Conservation (phyloP, 2,113 vertebrate species). For the Cervus canadensis region DNA sequence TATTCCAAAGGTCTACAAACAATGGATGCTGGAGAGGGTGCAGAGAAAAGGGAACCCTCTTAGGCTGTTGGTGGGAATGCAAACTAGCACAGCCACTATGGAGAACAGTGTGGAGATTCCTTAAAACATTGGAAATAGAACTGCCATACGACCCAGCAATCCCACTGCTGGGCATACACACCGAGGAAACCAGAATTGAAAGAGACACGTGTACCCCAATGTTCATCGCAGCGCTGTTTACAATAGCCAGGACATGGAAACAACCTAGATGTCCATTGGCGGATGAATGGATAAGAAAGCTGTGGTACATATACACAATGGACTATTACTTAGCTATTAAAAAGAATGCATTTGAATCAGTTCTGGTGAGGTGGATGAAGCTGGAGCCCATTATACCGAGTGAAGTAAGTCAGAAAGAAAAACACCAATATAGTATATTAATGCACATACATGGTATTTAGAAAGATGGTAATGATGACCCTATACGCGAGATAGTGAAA, state of each 20-base stretch:
- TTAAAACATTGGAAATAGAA: background rate
- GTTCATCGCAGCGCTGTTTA: too few relatives aligned
- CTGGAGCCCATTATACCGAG: background rate
- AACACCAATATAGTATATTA: background rate
- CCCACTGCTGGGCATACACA: background rate
- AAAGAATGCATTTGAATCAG: background rate
- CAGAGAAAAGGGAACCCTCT: background rate
- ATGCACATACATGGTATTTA: background rate
- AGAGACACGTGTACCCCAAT: background rate
- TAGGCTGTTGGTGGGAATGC: background rate
- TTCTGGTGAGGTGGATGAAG: background rate
- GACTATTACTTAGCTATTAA: background rate
- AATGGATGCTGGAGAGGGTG: background rate
- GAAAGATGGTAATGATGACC: background rate
- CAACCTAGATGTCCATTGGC: background rate
- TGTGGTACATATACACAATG: background rate
- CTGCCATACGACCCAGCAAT: background rate
- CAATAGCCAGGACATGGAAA: too few relatives aligned
- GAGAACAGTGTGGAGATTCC: background rate
- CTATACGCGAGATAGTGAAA: fast-evolving
- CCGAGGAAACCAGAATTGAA: background rate
- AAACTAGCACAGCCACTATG: background rate
- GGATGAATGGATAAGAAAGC: background rate
- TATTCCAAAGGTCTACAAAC: background rate
- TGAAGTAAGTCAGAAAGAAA: background rate